Evolutionary conservation across 2,797 vertebrate species (phyloP).

Genomic region (Ataeniobius toweri): DNA sequence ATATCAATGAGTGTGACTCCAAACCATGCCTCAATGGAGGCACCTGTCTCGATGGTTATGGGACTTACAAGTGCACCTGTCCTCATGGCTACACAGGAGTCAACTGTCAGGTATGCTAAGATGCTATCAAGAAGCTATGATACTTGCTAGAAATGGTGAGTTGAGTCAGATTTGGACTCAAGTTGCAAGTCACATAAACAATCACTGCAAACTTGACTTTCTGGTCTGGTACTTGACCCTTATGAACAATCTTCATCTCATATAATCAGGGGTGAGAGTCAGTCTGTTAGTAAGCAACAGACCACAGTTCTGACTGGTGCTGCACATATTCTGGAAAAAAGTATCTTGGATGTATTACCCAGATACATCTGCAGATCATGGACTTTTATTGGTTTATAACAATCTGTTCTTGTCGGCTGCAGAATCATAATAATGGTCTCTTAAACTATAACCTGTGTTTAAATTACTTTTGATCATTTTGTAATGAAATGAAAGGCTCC

Average conservation of each 20-base stretch:
- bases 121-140: not conserved
- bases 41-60: conserved; percentile 94
- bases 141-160: not conserved
- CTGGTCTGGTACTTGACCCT: not conserved
- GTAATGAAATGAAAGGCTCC: too few relatives aligned
- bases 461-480: too few relatives aligned
- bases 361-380: too few relatives aligned
- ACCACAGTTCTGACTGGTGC: too few relatives aligned
- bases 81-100: conserved; percentile 93
- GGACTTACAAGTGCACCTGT: conserved; percentile 95
- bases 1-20: conserved; percentile 96
- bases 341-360: too few relatives aligned
- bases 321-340: too few relatives aligned
- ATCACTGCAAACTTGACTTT: not conserved
- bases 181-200: not conserved
- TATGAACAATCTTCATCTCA: not conserved
- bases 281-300: not conserved
- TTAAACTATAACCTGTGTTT: too few relatives aligned
- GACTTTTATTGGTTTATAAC: too few relatives aligned
- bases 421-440: too few relatives aligned
- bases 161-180: not conserved
- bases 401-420: too few relatives aligned
- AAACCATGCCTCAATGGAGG: conserved; percentile 93
- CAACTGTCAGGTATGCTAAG: conserved; percentile 90
- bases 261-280: not conserved